Evolutionary conservation across 2,113 vertebrate species (phyloP).

Genomic region (Benitochromis conjunctus): DNA sequence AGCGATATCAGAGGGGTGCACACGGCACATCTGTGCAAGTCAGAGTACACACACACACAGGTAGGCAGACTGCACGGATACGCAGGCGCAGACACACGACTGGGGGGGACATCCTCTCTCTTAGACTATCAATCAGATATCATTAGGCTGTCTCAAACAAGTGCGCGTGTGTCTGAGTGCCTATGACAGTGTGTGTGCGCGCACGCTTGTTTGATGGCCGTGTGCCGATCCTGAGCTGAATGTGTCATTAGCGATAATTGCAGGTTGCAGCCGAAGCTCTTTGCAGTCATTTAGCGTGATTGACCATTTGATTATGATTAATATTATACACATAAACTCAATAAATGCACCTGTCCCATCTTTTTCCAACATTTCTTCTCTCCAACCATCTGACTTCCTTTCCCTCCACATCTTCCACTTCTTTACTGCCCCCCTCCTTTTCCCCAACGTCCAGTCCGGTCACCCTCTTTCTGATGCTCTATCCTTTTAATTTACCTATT

Average conservation of each 20-base stretch:
- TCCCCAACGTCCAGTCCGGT: background rate
- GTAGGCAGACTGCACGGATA: background rate
- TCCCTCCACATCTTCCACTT: background rate
- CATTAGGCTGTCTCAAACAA: slow-evolving; percentile 18
- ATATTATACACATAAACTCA: background rate
- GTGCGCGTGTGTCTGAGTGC: background rate
- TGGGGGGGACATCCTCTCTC: slow-evolving; percentile 23
- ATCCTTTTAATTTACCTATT: slow-evolving; percentile 12
- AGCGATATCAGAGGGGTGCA: background rate
- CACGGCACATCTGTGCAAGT: background rate
- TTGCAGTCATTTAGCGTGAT: slow-evolving; percentile 43
- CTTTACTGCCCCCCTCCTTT: background rate
- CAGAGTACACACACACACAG: background rate
- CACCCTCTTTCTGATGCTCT: background rate
- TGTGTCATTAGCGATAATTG: slow-evolving; percentile 60
- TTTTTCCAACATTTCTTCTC: background rate
- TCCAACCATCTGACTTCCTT: background rate
- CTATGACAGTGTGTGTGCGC: background rate
- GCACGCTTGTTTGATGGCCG: background rate
- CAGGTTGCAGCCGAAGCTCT: slow-evolving; percentile 38
- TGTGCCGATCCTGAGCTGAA: slow-evolving; percentile 33
- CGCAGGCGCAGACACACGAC: background rate
- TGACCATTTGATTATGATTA: slow-evolving; percentile 46
- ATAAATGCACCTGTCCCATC: background rate
- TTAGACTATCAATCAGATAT: slow-evolving; percentile 49